Conservation (phyloP, 30 jellyfish, hydroid and myxozoan genomes). For the Hydractinia echinata region DNA sequence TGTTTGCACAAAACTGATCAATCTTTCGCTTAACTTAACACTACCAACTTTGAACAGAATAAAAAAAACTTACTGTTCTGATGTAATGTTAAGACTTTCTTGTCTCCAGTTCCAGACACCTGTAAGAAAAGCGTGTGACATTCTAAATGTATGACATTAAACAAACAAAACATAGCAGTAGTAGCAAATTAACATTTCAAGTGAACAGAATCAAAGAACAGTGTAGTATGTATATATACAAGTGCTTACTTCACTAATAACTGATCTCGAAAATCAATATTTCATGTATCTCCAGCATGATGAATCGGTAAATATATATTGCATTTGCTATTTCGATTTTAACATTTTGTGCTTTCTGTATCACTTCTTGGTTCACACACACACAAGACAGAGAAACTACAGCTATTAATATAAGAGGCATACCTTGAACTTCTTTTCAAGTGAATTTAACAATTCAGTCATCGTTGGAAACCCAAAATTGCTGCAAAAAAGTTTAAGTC, state of each 20-base stretch:
- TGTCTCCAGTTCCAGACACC: conserved; percentile 32
- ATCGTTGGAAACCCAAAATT: conserved; percentile 26
- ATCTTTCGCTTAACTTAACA: not conserved
- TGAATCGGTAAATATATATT: too few species aligned
- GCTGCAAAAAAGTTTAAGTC: conserved; percentile 1
- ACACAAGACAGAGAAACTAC: not conserved
- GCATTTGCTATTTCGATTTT: too few species aligned
- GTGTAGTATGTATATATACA: too few species aligned
- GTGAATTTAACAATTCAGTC: not conserved
- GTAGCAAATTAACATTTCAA: too few species aligned
- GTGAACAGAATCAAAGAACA: too few species aligned
- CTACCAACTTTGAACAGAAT: conserved; percentile 15
- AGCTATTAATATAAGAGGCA: not conserved
- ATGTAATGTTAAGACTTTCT: not conserved
- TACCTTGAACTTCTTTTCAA: conserved; percentile 12
- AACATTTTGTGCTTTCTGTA: not conserved
- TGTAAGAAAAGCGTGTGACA: not conserved
- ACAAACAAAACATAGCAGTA: too few species aligned
- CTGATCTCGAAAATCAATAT: too few species aligned
- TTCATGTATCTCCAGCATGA: too few species aligned
- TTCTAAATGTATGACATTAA: too few species aligned
- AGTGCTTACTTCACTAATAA: too few species aligned
- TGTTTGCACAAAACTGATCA: too few species aligned
- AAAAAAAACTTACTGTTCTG: not conserved
- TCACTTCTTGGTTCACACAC: not conserved